Conservation (phyloP, 2,888 invertebrate species). For the Gastracanthus pulcherrimus region DNA sequence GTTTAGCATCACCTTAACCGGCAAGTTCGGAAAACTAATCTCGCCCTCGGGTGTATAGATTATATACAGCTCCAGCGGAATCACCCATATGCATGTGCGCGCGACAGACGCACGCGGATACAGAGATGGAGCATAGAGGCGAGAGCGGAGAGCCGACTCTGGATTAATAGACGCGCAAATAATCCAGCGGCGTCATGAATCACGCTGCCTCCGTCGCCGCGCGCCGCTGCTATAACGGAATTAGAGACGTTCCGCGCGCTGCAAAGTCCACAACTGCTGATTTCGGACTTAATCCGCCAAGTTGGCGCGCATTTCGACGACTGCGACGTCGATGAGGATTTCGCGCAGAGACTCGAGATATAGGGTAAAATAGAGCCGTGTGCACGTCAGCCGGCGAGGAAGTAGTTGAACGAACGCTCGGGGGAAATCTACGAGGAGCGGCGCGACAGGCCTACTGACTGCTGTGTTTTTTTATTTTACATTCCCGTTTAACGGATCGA, state of each 20-base stretch:
- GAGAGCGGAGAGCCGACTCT: constrained; percentile 3
- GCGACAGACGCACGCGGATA: too few relatives aligned
- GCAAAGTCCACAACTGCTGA: constrained; percentile 49
- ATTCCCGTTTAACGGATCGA: constrained; percentile 45
- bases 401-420: constrained; percentile 43
- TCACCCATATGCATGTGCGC: too few relatives aligned
- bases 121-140: too few relatives aligned
- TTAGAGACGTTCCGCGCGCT: constrained; percentile 24
- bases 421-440: constrained; percentile 49
- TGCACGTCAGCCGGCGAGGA: not conserved
- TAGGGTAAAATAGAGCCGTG: not conserved
- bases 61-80: too few relatives aligned
- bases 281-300: constrained; percentile 40
- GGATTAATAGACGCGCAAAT: constrained; percentile 56
- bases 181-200: constrained; percentile 52
- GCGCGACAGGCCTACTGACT: not conserved
- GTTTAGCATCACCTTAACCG: too few relatives aligned
- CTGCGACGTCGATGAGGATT: not conserved
- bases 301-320: constrained; percentile 12
- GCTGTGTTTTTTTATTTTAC: not conserved
- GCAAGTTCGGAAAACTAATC: too few relatives aligned
- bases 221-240: constrained; percentile 26
- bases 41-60: too few relatives aligned
- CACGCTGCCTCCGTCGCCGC: constrained; percentile 20
- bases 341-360: too few relatives aligned